These are phyloP conservation scores for Agrilus planipennis DNA, from an alignment of 1,140 invertebrate genomes.

Conservation along the genomic window DNA sequence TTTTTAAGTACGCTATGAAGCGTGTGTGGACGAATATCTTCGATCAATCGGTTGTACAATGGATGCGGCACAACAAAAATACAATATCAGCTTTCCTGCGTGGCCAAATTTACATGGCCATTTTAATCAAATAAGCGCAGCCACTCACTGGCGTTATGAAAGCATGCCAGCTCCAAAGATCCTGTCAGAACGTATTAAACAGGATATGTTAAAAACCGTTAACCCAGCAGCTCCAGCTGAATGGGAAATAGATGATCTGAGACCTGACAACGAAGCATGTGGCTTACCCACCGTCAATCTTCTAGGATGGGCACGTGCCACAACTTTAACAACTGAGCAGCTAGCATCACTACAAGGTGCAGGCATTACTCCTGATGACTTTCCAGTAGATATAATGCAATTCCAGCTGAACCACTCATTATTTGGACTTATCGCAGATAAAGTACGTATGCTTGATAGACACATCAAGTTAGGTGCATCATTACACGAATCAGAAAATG, in stretches of 20 bases:
- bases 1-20: slow-evolving; percentile 22
- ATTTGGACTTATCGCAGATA: no score
- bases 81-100: not conserved
- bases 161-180: not conserved
- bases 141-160: not conserved
- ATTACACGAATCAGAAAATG: no score
- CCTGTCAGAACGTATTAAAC: not conserved
- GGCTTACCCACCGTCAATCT: not conserved
- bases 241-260: not conserved
- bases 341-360: no score
- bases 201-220: not conserved
- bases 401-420: no score
- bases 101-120: not conserved
- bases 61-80: not conserved
- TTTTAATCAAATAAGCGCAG: not conserved
- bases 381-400: no score
- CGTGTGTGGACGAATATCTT: not conserved
- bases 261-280: not conserved
- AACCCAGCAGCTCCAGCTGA: not conserved
- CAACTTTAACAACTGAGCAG: not conserved
- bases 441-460: no score
- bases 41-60: not conserved
- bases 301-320: not conserved
- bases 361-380: no score
- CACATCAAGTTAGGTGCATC: no score